Percentiles rank a stretch among this genome's conserved stretches.
phyloP scores from a whole-genome alignment of 2,888 invertebrate species.

The Ectropis crepuscularia region DNA sequence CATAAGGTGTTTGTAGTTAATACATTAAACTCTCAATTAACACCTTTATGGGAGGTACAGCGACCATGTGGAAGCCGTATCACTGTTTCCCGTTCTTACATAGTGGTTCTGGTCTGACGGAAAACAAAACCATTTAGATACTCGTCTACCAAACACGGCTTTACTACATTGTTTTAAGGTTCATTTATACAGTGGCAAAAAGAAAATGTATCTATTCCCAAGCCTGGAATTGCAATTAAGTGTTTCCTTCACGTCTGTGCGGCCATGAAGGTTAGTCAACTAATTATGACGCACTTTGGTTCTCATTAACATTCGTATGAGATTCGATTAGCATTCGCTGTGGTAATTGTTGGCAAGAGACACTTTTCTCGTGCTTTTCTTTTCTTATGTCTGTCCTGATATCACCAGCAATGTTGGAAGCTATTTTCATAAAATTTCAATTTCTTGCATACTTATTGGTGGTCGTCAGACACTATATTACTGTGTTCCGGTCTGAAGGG shows the following conservation, averaged over 20 bases:
- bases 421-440: too few relatives aligned
- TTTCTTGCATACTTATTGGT: too few relatives aligned
- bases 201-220: constrained; percentile 39
- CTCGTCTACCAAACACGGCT: constrained; percentile 35
- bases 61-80: constrained; percentile 3
- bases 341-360: constrained; percentile 8
- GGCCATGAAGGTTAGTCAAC: constrained; percentile 56
- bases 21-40: too few relatives aligned
- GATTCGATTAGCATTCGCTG: constrained; percentile 36
- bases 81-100: constrained; percentile 15
- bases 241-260: constrained; percentile 58
- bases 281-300: constrained; percentile 62
- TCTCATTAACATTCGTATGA: constrained; percentile 46
- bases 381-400: background rate
- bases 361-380: constrained; percentile 19
- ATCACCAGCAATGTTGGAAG: too few relatives aligned
- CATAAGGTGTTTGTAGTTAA: too few relatives aligned
- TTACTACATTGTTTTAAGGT: constrained; percentile 41
- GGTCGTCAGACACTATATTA: too few relatives aligned
- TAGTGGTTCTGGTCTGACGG: constrained; percentile 19
- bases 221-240: constrained; percentile 61
- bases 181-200: constrained; percentile 15
- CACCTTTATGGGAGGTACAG: too few relatives aligned
- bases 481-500: too few relatives aligned
- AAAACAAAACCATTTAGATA: constrained; percentile 33